phyloP scores from a whole-genome alignment of 2,797 vertebrate species.

The Valencia hispanica region DNA sequence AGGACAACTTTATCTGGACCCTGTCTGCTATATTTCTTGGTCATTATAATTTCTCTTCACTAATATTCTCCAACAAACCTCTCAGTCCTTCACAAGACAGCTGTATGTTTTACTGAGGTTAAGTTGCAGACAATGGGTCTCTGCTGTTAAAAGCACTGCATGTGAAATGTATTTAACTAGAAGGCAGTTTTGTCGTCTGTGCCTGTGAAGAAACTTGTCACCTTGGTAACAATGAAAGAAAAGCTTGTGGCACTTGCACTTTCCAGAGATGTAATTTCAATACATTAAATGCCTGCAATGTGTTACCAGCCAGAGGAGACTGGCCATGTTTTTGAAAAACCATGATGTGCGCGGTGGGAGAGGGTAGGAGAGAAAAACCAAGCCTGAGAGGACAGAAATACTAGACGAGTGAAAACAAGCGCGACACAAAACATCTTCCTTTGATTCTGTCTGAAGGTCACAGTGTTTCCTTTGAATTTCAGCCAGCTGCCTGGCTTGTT shows the following conservation, averaged over 20 bases:
- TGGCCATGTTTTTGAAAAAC: not conserved
- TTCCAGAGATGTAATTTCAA: not conserved
- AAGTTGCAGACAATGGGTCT: no score
- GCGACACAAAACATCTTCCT: conserved; percentile 61
- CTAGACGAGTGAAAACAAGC: conserved; percentile 46
- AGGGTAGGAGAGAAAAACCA: conserved; percentile 29
- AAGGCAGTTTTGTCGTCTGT: not conserved
- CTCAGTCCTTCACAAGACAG: no score
- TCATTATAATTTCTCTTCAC: no score
- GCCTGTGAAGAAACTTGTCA: not conserved
- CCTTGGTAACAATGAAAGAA: not conserved
- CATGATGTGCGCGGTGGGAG: not conserved
- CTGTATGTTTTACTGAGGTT: no score
- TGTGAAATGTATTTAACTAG: not conserved
- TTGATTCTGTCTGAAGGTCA: conserved; percentile 71
- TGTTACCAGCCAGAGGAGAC: not conserved
- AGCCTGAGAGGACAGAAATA: conserved; percentile 30
- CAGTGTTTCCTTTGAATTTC: conserved; percentile 62
- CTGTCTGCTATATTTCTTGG: no score
- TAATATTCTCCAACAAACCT: no score
- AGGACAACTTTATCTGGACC: no score
- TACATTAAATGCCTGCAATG: not conserved
- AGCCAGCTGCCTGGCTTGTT: conserved; percentile 38
- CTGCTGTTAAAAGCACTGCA: not conserved
- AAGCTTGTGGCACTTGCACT: not conserved